These are phyloP conservation scores for Camponotus vicinus DNA, from an alignment of 1,140 invertebrate genomes.

Conservation along the genomic window DNA sequence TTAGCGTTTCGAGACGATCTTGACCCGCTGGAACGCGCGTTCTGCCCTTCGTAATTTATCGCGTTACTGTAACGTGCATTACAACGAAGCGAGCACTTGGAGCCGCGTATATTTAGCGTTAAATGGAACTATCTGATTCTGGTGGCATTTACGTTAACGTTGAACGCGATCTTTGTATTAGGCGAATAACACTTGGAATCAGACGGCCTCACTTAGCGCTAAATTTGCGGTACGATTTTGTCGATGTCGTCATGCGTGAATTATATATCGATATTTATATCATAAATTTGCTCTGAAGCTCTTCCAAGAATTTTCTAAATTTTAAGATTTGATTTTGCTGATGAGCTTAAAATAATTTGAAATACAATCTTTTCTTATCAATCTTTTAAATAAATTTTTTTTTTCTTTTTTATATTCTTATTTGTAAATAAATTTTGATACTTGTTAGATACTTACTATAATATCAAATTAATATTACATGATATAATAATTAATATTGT, in stretches of 20 bases:
- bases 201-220: neutral
- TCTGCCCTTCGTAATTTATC: constrained; percentile 41
- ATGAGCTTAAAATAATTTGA: neutral
- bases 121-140: constrained; percentile 53
- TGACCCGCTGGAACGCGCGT: constrained; percentile 32
- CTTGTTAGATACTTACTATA: neutral
- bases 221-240: constrained; percentile 1
- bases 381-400: neutral
- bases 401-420: too few relatives aligned
- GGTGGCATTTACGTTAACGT: constrained; percentile 13
- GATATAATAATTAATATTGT: neutral
- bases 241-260: constrained; percentile 10
- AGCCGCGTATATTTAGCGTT: constrained; percentile 13
- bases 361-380: neutral
- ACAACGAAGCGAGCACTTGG: constrained; percentile 17
- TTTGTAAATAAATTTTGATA: too few relatives aligned
- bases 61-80: constrained; percentile 19
- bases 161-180: constrained; percentile 49
- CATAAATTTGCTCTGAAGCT: neutral
- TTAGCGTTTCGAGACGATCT: constrained; percentile 33
- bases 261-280: neutral
- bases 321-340: neutral
- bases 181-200: constrained; percentile 35
- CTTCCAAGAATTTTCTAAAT: neutral
- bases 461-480: neutral